Evolutionary conservation across 2,113 vertebrate species (phyloP).

Genomic region (Paradoxurus hermaphroditus): DNA sequence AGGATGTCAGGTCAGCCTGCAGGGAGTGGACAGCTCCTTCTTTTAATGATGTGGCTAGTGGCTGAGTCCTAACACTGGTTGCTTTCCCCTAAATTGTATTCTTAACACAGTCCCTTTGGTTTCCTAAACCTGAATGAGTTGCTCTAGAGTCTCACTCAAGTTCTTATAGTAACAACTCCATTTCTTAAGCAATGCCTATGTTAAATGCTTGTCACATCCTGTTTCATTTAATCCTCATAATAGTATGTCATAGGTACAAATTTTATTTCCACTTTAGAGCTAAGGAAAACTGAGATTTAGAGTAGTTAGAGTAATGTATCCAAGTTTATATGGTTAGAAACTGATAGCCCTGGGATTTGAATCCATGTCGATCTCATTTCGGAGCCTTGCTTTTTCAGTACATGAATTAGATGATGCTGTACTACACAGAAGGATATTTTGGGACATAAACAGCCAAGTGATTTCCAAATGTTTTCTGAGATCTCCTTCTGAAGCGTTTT

Average conservation of each 20-base stretch:
- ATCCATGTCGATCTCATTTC: background rate
- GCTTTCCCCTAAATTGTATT: background rate
- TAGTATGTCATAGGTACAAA: background rate
- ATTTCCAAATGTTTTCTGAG: background rate
- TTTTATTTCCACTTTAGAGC: background rate
- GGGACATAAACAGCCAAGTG: background rate
- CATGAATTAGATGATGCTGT: background rate
- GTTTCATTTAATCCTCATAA: background rate
- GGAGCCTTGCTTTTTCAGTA: background rate
- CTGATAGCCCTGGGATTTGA: background rate
- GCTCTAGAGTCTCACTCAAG: background rate
- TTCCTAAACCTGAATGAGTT: background rate
- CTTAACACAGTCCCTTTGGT: background rate
- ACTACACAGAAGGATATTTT: background rate
- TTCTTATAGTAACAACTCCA: background rate
- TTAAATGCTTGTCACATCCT: background rate
- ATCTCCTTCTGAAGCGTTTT: background rate
- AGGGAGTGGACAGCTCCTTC: slow-evolving; percentile 14
- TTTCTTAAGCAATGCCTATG: background rate
- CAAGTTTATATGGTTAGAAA: background rate
- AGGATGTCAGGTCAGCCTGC: background rate
- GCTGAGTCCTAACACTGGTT: background rate
- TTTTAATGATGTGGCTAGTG: background rate
- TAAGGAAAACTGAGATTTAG: background rate
- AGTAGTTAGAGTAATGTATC: background rate